phyloP scores from a whole-genome alignment of 1,140 invertebrate species.

The Neodiprion fabricii region DNA sequence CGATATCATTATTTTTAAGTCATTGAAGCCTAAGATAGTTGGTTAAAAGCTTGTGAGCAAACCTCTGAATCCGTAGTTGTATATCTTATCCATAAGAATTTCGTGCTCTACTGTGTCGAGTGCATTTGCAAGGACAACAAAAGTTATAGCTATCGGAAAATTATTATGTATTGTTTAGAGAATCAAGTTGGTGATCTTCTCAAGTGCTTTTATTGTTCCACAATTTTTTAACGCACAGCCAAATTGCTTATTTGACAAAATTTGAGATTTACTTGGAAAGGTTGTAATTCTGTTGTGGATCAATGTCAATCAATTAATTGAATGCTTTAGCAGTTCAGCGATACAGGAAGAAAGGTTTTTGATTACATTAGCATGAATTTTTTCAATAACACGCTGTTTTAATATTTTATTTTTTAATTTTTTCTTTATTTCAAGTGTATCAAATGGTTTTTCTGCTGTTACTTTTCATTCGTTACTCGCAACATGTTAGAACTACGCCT shows the following conservation, averaged over 20 bases:
- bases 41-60: neutral
- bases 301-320: constrained; percentile 8
- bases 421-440: neutral
- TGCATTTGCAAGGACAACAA: constrained; percentile 10
- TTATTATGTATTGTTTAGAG: neutral
- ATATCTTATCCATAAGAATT: neutral
- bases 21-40: neutral
- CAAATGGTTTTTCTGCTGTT: neutral
- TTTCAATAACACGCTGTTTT: neutral
- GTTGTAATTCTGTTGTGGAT: neutral
- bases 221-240: constrained; percentile 6
- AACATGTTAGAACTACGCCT: too few relatives aligned
- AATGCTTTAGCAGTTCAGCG: neutral
- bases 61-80: neutral
- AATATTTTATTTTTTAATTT: neutral
- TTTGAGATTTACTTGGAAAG: neutral
- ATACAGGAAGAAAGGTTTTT: constrained; percentile 5
- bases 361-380: neutral
- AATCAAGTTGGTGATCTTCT: neutral
- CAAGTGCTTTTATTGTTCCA: neutral
- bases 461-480: neutral
- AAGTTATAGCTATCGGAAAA: too few relatives aligned
- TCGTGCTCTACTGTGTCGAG: constrained; percentile 2
- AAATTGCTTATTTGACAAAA: constrained; percentile 1
- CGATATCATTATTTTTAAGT: neutral